These are phyloP conservation scores for Galerucella nymphaeae DNA, from an alignment of 2,888 invertebrate genomes.

Conservation along the genomic window DNA sequence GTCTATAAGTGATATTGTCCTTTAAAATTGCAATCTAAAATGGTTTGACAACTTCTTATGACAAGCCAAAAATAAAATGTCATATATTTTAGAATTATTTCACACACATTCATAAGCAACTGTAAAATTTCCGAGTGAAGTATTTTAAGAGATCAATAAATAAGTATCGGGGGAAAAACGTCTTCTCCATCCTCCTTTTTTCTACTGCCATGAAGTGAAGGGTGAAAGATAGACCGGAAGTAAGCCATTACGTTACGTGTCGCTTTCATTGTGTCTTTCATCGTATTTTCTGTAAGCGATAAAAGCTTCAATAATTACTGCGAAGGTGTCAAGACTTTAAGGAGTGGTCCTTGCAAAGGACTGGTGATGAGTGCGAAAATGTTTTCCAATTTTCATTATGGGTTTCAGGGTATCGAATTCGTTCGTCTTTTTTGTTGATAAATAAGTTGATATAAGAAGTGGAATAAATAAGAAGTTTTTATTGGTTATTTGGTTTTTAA, in stretches of 20 bases:
- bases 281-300: slow-evolving; percentile 36
- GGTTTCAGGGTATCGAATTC: slow-evolving; percentile 15
- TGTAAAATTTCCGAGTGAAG: no score
- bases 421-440: slow-evolving; percentile 7
- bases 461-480: background rate
- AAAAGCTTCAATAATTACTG: slow-evolving; percentile 38
- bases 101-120: no score
- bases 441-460: no score
- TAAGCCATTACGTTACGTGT: slow-evolving; percentile 62
- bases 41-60: no score
- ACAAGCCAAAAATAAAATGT: no score
- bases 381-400: slow-evolving; percentile 14
- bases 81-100: no score
- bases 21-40: no score
- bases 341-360: slow-evolving; percentile 31
- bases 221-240: slow-evolving; percentile 61
- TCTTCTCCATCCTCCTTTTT: background rate
- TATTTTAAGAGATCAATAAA: no score
- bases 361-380: slow-evolving; percentile 13
- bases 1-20: no score
- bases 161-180: slow-evolving; percentile 44
- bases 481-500: background rate
- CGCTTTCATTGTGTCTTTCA: slow-evolving; percentile 58
- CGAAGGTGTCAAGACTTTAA: slow-evolving; percentile 32
- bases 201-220: slow-evolving; percentile 18